A percentile compares a stretch with the other conserved stretches of the same genome.
phyloP scores from a whole-genome alignment of 2,797 vertebrate species.

The Tapirus indicus region DNA sequence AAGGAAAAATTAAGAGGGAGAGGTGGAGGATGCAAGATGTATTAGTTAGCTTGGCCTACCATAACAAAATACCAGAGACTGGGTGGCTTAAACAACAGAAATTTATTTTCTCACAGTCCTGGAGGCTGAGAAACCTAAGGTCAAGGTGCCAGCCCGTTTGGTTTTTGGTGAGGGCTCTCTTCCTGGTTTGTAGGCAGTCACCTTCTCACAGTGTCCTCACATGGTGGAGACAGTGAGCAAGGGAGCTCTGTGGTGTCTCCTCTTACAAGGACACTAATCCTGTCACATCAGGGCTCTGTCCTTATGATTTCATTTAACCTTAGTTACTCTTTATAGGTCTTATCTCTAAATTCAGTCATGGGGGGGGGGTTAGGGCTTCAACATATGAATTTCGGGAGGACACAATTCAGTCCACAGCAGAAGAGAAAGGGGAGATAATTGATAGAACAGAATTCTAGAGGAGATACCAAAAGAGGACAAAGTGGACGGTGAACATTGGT shows the following conservation, averaged over 20 bases:
- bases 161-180: not conserved
- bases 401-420: not conserved
- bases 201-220: not conserved
- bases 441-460: not conserved
- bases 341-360: not conserved
- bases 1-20: not conserved
- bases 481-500: not conserved
- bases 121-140: not conserved
- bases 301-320: not conserved
- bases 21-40: not conserved
- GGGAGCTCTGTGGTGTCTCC: not conserved
- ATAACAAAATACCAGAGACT: not conserved
- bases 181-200: not conserved
- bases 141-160: too few relatives aligned
- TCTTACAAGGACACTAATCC: not conserved
- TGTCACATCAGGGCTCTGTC: not conserved
- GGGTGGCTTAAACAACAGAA: not conserved
- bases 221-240: not conserved
- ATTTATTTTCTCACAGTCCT: not conserved
- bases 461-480: not conserved
- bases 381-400: not conserved
- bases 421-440: not conserved
- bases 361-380: not conserved
- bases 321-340: not conserved
- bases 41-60: not conserved